These are phyloP conservation scores for Drosophila demipolita DNA, from an alignment of 2,888 invertebrate species.

Conservation along the genomic window DNA sequence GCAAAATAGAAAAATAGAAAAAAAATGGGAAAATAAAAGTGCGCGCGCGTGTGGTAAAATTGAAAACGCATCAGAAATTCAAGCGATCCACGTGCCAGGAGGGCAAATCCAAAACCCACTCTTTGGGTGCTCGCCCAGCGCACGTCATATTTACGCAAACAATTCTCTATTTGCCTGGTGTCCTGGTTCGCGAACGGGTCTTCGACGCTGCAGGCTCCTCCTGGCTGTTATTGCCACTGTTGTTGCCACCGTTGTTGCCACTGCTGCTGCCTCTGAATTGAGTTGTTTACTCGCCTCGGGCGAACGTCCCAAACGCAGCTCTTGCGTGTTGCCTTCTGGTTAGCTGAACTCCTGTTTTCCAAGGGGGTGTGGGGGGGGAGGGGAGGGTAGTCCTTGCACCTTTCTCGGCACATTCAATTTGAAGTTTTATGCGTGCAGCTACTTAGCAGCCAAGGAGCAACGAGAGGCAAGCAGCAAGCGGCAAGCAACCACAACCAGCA, in stretches of 20 bases:
- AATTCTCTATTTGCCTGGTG: slow-evolving; percentile 60
- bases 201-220: slow-evolving; percentile 4
- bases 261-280: slow-evolving; percentile 3
- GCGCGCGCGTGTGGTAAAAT: slow-evolving; percentile 57
- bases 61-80: slow-evolving; percentile 77
- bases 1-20: slow-evolving; percentile 52
- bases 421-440: slow-evolving; percentile 59
- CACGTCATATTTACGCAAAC: slow-evolving; percentile 57
- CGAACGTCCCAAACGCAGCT: slow-evolving; percentile 43
- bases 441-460: slow-evolving; percentile 44
- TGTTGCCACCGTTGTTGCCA: background rate
- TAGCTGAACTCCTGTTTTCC: slow-evolving; percentile 67
- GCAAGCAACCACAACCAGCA: slow-evolving; percentile 10
- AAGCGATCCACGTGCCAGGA: slow-evolving; percentile 55
- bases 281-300: slow-evolving; percentile 61
- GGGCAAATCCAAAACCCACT: background rate
- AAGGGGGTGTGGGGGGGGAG: rapidly evolving
- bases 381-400: background rate
- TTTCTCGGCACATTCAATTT: slow-evolving; percentile 39
- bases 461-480: slow-evolving; percentile 5
- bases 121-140: background rate
- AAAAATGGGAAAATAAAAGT: slow-evolving; percentile 46
- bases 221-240: slow-evolving; percentile 5
- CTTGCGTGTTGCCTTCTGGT: slow-evolving; percentile 78
- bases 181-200: slow-evolving; percentile 53